Percentiles rank a stretch among this genome's conserved stretches.
phyloP scores from a whole-genome alignment of 2,888 invertebrate species.

The Pollenia griseotomentosa region DNA sequence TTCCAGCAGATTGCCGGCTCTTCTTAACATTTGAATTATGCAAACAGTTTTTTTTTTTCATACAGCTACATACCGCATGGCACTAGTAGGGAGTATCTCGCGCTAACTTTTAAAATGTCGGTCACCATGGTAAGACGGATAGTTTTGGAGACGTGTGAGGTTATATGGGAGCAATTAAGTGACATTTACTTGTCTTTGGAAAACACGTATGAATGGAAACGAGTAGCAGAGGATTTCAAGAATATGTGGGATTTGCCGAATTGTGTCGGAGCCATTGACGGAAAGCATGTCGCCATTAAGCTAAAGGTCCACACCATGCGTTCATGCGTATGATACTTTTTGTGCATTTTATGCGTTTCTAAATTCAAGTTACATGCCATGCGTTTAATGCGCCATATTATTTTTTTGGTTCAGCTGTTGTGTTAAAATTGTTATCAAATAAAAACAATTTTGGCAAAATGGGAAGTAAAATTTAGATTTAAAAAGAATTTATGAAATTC shows the following conservation, averaged over 20 bases:
- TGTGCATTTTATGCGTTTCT: no score
- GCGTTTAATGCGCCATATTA: no score
- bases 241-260: constrained; percentile 28
- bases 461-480: no score
- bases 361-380: no score
- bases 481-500: no score
- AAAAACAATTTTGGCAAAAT: no score
- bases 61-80: constrained; percentile 49
- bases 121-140: constrained; percentile 20
- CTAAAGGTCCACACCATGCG: no score
- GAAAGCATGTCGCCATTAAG: constrained; percentile 64
- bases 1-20: neutral
- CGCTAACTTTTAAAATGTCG: constrained; percentile 41
- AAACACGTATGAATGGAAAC: constrained; percentile 16
- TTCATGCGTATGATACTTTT: no score
- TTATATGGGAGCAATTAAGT: neutral
- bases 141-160: constrained; percentile 27
- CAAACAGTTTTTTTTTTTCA: neutral
- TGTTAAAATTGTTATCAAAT: no score
- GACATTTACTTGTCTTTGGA: constrained; percentile 23
- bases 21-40: neutral
- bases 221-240: constrained; percentile 38
- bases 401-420: no score
- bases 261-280: constrained; percentile 56
- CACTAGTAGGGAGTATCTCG: constrained; percentile 28